These are phyloP conservation scores for Zygogramma bicolorata DNA, from an alignment of 2,888 invertebrate species.

Conservation along the genomic window DNA sequence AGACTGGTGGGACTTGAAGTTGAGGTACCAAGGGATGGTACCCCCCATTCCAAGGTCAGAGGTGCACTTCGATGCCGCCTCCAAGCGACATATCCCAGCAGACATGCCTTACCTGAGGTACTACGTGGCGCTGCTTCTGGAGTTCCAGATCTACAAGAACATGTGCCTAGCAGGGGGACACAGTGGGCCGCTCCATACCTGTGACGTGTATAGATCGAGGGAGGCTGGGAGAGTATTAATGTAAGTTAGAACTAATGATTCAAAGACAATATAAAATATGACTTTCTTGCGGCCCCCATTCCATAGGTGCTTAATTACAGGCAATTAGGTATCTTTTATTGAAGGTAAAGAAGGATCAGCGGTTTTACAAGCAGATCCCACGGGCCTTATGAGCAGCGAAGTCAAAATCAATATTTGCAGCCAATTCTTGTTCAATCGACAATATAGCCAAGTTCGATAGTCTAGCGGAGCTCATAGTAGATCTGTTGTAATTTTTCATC, in stretches of 20 bases:
- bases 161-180: slow-evolving; percentile 82
- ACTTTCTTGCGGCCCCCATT: no score
- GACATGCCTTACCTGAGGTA: slow-evolving; percentile 82
- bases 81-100: slow-evolving; percentile 85
- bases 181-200: slow-evolving; percentile 80
- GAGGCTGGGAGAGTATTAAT: slow-evolving; percentile 82
- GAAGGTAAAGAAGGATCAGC: no score
- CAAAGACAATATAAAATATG: no score
- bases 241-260: slow-evolving; percentile 71
- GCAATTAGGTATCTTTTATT: no score
- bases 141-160: slow-evolving; percentile 88
- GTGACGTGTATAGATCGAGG: slow-evolving; percentile 84
- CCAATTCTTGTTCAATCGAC: no score
- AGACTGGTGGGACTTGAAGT: slow-evolving; percentile 81
- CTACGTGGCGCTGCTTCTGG: slow-evolving; percentile 83
- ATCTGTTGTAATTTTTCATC: no score
- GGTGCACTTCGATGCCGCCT: slow-evolving; percentile 84
- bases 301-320: no score
- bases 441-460: no score
- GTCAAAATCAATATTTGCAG: no score
- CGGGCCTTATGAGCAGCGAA: no score
- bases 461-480: no score
- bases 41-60: slow-evolving; percentile 79
- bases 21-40: slow-evolving; percentile 80
- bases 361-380: no score